A percentile compares a stretch with the other conserved stretches of the same genome.
phyloP scores from a whole-genome alignment of 2,888 invertebrate species.

The Artemia sinica region DNA sequence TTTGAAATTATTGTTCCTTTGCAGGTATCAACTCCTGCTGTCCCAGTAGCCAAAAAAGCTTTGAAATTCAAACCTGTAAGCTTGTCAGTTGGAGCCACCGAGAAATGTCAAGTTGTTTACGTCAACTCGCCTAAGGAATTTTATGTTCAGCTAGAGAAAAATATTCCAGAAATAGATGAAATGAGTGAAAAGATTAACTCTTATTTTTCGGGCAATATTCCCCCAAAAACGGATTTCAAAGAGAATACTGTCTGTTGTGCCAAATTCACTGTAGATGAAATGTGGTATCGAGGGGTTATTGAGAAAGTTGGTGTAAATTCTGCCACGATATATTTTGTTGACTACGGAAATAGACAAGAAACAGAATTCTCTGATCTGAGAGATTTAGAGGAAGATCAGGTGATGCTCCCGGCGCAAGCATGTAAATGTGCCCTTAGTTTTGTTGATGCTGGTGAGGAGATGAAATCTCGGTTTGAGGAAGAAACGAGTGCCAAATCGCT shows the following conservation, averaged over 20 bases:
- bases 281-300: conserved; percentile 20
- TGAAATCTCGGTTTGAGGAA: conserved; percentile 15
- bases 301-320: neutral
- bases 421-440: conserved; percentile 18
- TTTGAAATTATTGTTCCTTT: neutral
- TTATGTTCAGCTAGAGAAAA: conserved; percentile 19
- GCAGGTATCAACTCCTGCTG: conserved; percentile 1
- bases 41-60: neutral
- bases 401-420: conserved; percentile 19
- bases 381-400: conserved; percentile 15
- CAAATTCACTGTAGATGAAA: conserved; percentile 17
- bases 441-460: neutral
- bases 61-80: neutral
- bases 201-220: neutral
- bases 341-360: conserved; percentile 20
- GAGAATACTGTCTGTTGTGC: conserved; percentile 19
- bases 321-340: conserved; percentile 18
- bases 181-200: conserved; percentile 17
- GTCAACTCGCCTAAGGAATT: conserved; percentile 15
- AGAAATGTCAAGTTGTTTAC: conserved; percentile 18
- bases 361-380: conserved; percentile 14
- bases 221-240: neutral
- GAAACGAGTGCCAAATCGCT: neutral
- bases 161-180: conserved; percentile 16
- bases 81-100: conserved; percentile 14